These are phyloP conservation scores for Cavia aperea DNA, from an alignment of 2,113 vertebrate genomes.

Conservation along the genomic window DNA sequence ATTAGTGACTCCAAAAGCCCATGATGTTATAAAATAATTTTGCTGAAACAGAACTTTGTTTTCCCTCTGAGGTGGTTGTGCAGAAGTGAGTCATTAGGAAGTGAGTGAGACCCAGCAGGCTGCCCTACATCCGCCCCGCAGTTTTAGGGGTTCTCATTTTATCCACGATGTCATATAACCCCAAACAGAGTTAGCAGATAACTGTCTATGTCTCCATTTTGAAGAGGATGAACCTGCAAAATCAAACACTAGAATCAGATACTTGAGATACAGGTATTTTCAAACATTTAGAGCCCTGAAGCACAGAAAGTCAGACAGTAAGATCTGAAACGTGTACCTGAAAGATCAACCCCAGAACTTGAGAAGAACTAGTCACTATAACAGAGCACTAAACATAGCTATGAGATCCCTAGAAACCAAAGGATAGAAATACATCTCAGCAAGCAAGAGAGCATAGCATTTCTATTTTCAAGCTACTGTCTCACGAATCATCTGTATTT, in stretches of 20 bases:
- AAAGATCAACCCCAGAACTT: neutral
- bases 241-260: neutral
- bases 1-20: conserved; percentile 8
- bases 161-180: neutral
- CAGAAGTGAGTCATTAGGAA: conserved; percentile 45
- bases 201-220: neutral
- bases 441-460: neutral
- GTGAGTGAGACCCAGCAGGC: neutral
- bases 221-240: neutral
- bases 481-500: neutral
- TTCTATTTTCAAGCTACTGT: neutral
- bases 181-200: neutral
- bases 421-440: neutral
- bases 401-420: neutral
- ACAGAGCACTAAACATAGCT: neutral
- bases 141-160: neutral
- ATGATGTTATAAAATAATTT: neutral
- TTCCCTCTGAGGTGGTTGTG: neutral
- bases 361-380: neutral
- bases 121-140: neutral
- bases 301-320: neutral
- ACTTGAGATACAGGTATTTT: neutral
- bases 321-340: neutral
- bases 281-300: neutral
- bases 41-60: neutral